A percentile compares a stretch with the other conserved stretches of the same genome.
phyloP scores from a whole-genome alignment of 2,797 vertebrate genomes.

The Lacerta viridis region DNA sequence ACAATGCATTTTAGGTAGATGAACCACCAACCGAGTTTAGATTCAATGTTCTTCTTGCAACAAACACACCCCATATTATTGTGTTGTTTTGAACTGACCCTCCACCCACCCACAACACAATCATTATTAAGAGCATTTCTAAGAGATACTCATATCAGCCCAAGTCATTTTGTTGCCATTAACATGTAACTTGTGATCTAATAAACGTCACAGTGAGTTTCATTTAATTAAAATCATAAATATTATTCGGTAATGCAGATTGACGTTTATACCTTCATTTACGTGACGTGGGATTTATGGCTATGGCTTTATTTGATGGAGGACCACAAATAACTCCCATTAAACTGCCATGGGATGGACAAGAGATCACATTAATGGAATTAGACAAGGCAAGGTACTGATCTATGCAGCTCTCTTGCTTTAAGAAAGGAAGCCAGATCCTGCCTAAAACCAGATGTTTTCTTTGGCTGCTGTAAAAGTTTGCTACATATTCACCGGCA shows the following conservation, averaged over 20 bases:
- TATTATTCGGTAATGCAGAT: slow-evolving; percentile 89
- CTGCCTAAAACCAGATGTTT: slow-evolving; percentile 72
- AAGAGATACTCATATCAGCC: slow-evolving; percentile 82
- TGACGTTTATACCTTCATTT: slow-evolving; percentile 91
- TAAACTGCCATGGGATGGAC: slow-evolving; percentile 91
- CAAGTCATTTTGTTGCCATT: slow-evolving; percentile 85
- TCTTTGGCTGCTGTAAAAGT: slow-evolving; percentile 56
- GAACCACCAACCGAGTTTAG: neutral
- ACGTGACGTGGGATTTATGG: slow-evolving; percentile 88
- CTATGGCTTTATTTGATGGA: slow-evolving; percentile 87
- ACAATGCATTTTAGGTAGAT: neutral
- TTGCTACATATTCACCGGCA: slow-evolving; percentile 55
- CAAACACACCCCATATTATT: slow-evolving; percentile 12
- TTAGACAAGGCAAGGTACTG: slow-evolving; percentile 85
- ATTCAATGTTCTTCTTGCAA: neutral
- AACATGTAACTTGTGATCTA: slow-evolving; percentile 89
- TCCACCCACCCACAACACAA: slow-evolving; percentile 71
- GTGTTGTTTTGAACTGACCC: slow-evolving; percentile 49
- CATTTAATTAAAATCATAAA: slow-evolving; percentile 98
- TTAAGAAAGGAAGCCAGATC: slow-evolving; percentile 64
- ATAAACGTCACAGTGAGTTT: slow-evolving; percentile 94
- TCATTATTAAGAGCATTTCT: slow-evolving; percentile 79
- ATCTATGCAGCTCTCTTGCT: slow-evolving; percentile 83
- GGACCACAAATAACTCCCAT: slow-evolving; percentile 93
- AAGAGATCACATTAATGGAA: slow-evolving; percentile 92